Evolutionary conservation across 2,797 vertebrate genomes (phyloP).

Genomic region (Sphenopsis melanotis): DNA sequence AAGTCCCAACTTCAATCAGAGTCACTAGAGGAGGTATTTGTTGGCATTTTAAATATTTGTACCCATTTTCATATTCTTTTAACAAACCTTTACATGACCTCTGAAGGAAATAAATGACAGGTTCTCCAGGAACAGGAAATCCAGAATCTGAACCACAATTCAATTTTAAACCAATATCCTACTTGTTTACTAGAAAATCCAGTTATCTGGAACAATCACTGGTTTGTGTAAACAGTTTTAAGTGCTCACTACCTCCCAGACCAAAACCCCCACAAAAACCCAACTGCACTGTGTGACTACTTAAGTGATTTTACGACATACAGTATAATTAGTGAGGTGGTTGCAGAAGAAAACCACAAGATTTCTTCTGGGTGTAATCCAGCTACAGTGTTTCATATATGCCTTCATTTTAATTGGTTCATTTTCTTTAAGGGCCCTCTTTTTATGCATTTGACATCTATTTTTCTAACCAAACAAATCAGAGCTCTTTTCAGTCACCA

Average conservation of each 20-base stretch:
- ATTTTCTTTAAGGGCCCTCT: neutral
- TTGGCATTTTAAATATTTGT: neutral
- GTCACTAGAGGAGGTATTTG: neutral
- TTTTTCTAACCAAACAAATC: neutral
- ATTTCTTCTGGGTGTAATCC: conserved; percentile 38
- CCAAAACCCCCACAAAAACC: neutral
- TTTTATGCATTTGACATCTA: neutral
- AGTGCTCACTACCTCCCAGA: neutral
- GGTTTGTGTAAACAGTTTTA: neutral
- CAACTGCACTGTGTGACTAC: neutral
- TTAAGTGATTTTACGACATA: neutral
- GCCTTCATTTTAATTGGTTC: neutral
- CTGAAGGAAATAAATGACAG: neutral
- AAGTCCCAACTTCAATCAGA: neutral
- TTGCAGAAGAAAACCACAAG: neutral
- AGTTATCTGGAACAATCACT: neutral
- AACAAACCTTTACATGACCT: neutral
- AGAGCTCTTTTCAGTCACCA: neutral
- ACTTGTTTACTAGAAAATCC: neutral
- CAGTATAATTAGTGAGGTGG: neutral
- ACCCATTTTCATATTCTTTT: neutral
- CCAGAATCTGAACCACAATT: neutral
- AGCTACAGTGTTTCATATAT: neutral
- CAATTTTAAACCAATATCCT: neutral
- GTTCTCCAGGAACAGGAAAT: neutral